Evolutionary conservation across 53 echinoderm and acorn worm species (phyloP), one percentile per base, ranked within the genome.

Genomic region (Crossaster papposus): DNA sequence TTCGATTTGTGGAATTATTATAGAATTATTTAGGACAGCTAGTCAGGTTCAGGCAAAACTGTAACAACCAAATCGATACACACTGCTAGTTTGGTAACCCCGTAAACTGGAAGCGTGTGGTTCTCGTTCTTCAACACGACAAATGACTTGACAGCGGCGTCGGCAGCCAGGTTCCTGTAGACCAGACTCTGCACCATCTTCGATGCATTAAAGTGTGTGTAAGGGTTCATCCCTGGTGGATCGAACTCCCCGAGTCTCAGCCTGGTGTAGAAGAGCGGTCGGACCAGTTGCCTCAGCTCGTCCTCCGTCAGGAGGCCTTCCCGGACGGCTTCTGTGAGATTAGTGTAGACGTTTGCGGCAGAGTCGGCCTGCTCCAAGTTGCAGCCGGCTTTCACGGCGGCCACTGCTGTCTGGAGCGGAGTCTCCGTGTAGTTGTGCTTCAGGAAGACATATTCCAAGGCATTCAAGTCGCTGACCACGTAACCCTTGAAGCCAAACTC

Each of bases 401-500:
- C 65, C 2, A 92, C 76, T 5, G 94, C 95, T 0, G 95, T 94
- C 55, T 96, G 94, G 22, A 92, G 89, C n/a, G 65, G 79, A 29
- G 83, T 89, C 20, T 85, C 78, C 30, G 96, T 96, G 90, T 94
- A 96, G 23, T 95, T 52, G 36, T 95, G 96, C 29, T 58, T 65
- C 0, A 14, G 30, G 14, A 77, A 89, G 71, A 94, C 86, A 28
- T 33, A 81, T 68, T 96, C 95, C 54, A 96, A 71, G 0, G 96
- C 96, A 15, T 17, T 62, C 65, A 95, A 81, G 55, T 96, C 96
- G 30, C 95, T 94, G 82, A 96, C 95, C 23, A 96, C 95, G 36
- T 96, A 96, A 55, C 96, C 96, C 51, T 91, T 91, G 90, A 96
- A 96, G 35, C 95, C 95, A 86, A 94, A 96, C n/a, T 93, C 90